phyloP scores from a whole-genome alignment of 2,113 vertebrate genomes.

The Entelurus aequoreus region DNA sequence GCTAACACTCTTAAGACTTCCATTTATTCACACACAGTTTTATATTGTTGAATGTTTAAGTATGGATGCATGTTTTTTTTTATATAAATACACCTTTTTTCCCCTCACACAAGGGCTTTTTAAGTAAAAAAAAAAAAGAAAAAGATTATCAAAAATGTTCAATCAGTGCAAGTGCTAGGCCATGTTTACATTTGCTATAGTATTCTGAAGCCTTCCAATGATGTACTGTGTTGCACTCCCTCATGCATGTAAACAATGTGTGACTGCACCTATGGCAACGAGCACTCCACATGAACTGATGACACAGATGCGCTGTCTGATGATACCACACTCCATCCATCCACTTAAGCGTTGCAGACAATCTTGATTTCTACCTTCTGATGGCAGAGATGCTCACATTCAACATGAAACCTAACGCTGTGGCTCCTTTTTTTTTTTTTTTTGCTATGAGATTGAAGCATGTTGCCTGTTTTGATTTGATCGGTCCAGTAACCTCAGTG shows the following conservation, averaged over 20 bases:
- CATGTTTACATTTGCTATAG: slow-evolving; percentile 73
- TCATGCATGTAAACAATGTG: slow-evolving; percentile 52
- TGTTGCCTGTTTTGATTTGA: slow-evolving; percentile 10
- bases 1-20: slow-evolving; percentile 53
- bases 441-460: slow-evolving; percentile 32
- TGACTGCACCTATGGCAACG: slow-evolving; percentile 39
- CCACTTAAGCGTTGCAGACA: slow-evolving; percentile 53
- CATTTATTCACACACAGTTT: slow-evolving; percentile 56
- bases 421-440: slow-evolving; percentile 11
- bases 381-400: slow-evolving; percentile 22
- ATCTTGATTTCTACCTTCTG: slow-evolving; percentile 40
- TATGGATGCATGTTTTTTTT: slow-evolving; percentile 64
- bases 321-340: slow-evolving; percentile 27
- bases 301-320: slow-evolving; percentile 29
- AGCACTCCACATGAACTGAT: slow-evolving; percentile 34
- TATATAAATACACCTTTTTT: slow-evolving; percentile 24
- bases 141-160: slow-evolving; percentile 56
- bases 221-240: slow-evolving; percentile 65
- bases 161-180: slow-evolving; percentile 63
- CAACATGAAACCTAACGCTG: slow-evolving; percentile 8
- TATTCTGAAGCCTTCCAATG: slow-evolving; percentile 70
- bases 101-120: slow-evolving; percentile 69
- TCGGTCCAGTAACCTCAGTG: slow-evolving; percentile 23
- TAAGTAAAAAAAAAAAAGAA: slow-evolving; percentile 39
- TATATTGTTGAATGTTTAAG: slow-evolving; percentile 48